These are phyloP conservation scores for Perdita meconis DNA, from an alignment of 2,888 invertebrate species.

Conservation along the genomic window DNA sequence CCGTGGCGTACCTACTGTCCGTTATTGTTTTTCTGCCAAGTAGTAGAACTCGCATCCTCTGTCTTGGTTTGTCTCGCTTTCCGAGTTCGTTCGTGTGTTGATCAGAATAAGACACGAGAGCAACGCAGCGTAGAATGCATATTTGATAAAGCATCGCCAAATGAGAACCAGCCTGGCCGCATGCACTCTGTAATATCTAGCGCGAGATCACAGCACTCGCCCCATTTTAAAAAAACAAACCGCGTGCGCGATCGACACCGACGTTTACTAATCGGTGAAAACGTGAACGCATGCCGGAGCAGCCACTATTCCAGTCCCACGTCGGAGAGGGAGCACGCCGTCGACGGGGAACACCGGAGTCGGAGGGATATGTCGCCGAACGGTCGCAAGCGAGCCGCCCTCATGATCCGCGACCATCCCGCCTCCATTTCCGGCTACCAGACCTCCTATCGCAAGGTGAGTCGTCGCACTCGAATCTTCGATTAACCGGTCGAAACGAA, in stretches of 20 bases:
- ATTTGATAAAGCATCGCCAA: slow-evolving; percentile 56
- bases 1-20: neutral
- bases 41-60: slow-evolving; percentile 43
- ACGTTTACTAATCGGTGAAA: slow-evolving; percentile 75
- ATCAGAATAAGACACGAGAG: slow-evolving; percentile 30
- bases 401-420: slow-evolving; percentile 87
- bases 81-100: slow-evolving; percentile 27
- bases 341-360: slow-evolving; percentile 89
- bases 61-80: slow-evolving; percentile 46
- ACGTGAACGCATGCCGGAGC: slow-evolving; percentile 73
- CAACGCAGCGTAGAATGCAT: slow-evolving; percentile 58
- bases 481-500: neutral
- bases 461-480: slow-evolving; percentile 5
- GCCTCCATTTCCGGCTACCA: slow-evolving; percentile 82
- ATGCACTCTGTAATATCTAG: slow-evolving; percentile 64
- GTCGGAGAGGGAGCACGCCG: slow-evolving; percentile 85
- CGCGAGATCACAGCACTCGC: slow-evolving; percentile 75
- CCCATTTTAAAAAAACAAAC: slow-evolving; percentile 67
- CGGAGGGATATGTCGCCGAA: slow-evolving; percentile 94
- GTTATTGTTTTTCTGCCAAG: slow-evolving; percentile 27
- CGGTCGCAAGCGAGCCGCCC: slow-evolving; percentile 89
- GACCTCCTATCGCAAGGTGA: slow-evolving; percentile 84
- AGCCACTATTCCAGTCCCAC: slow-evolving; percentile 85
- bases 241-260: slow-evolving; percentile 67
- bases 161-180: slow-evolving; percentile 69